A percentile compares a stretch with the other conserved stretches of the same genome.
These are phyloP conservation scores for Rotaria sp. DNA, from an alignment of 2,888 invertebrate genomes.

Conservation along the genomic window DNA sequence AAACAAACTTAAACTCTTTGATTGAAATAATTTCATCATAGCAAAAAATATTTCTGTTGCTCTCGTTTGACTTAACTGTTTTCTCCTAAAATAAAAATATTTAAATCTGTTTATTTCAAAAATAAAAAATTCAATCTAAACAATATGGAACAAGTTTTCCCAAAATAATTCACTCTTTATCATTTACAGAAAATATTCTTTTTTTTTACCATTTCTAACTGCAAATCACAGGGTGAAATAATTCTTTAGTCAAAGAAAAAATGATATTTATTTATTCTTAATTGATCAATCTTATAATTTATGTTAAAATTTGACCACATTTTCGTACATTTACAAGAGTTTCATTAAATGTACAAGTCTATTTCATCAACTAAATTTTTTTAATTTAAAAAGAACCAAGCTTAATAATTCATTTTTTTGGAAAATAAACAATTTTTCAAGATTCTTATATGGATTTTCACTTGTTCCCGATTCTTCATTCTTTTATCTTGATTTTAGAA, in stretches of 20 bases:
- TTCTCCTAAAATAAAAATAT: slow-evolving; percentile 62
- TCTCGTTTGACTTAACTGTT: slow-evolving; percentile 80
- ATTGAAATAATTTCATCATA: slow-evolving; percentile 96
- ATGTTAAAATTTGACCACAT: slow-evolving; percentile 89
- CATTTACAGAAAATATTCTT: background rate
- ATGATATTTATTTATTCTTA: slow-evolving; percentile 45
- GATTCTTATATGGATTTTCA: slow-evolving; percentile 35
- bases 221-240: background rate
- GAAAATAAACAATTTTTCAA: slow-evolving; percentile 35
- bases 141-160: slow-evolving; percentile 3
- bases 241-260: background rate
- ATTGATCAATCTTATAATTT: slow-evolving; percentile 87
- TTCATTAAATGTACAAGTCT: slow-evolving; percentile 88
- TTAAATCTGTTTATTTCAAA: background rate
- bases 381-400: background rate
- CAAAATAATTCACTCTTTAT: background rate
- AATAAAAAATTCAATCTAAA: background rate
- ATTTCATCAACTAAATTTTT: slow-evolving; percentile 43
- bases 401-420: background rate
- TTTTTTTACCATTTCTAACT: slow-evolving; percentile 5
- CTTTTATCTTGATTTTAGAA: slow-evolving; percentile 3
- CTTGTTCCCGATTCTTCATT: background rate
- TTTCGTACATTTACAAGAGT: slow-evolving; percentile 91
- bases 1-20: slow-evolving; percentile 67
- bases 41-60: slow-evolving; percentile 98